phyloP scores from a whole-genome alignment of 2,797 vertebrate genomes.

The Cygnus olor region DNA sequence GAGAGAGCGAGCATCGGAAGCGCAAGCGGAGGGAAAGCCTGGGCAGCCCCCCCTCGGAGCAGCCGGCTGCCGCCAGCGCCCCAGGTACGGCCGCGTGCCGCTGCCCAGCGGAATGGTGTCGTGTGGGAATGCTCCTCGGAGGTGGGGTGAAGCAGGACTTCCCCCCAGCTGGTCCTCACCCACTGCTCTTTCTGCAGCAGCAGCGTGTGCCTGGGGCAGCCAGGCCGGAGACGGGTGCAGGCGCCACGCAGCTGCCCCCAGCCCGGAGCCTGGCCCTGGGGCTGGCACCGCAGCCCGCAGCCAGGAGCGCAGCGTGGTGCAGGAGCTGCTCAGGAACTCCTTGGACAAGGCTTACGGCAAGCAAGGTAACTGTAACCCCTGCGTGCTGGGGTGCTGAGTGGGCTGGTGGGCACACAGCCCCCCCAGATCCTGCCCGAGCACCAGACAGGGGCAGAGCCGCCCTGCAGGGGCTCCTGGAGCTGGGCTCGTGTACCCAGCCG shows the following conservation, averaged over 20 bases:
- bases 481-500: accelerated
- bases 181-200: background rate
- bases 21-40: background rate
- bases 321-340: slow-evolving; percentile 86
- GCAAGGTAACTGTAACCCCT: slow-evolving; percentile 74
- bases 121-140: background rate
- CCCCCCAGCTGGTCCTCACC: background rate
- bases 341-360: slow-evolving; percentile 90
- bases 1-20: background rate
- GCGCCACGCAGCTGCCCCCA: background rate
- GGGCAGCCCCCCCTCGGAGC: background rate
- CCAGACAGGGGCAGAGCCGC: background rate
- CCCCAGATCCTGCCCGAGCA: background rate
- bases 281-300: slow-evolving; percentile 61
- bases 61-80: accelerated
- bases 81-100: background rate
- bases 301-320: slow-evolving; percentile 78
- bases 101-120: background rate
- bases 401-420: background rate
- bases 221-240: slow-evolving; percentile 77
- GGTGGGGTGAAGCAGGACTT: background rate
- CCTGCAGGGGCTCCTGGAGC: background rate
- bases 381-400: no score
- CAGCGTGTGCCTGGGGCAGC: slow-evolving; percentile 73
- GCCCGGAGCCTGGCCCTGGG: background rate